Base-by-base conservation (phyloP, 2,888 invertebrate genomes). In the Deilephila elpenor region DNA sequence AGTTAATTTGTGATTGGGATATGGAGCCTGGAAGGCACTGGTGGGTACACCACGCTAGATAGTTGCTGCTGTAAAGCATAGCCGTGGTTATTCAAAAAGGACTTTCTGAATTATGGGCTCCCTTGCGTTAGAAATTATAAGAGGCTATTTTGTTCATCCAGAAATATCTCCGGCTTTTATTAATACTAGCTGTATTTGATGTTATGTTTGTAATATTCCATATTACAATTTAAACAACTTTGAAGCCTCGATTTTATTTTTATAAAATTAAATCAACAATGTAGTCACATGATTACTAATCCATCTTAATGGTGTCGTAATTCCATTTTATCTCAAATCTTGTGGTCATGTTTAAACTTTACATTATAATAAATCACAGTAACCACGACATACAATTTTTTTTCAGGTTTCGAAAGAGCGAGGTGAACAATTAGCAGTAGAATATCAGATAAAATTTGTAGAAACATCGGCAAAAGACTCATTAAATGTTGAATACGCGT, bases 381-480 rank as follows among this genome's bases (percentile, higher is more conserved):
- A 5, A 37, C 1, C 17, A 53, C n/a, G n/a, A 60, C 7, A 75
- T 70, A 11, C 0, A 44, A 32, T 32, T 44, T 64, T 59, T 44
- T 88, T 88, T 51, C 81, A 97, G 97, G 98, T 99, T 74, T 98
- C 99, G 77, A 98, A 98, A 93, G 99, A 99, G 90, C 95, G 98
- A 85, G 99, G 99, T 72, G 99, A 99, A 95, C 97, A 99, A 95
- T 96, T 99, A 91, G 99, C 99, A 76, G 96, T 99, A 87, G 99
- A 99, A 94, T 99, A 99, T 95, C 98, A 98, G 87, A 99, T 99
- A 84, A 99, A 99, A 95, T 99, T 99, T 95, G 97, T 99, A 96
- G 99, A 99, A 95, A 99, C 99, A 72, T 99, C 99, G 82, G 99
- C 99, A 73, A 99, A 99, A 95, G 97, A 98, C 80, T 98, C 99